phyloP scores from a whole-genome alignment of 2,113 vertebrate genomes.

The Galeopterus variegatus region DNA sequence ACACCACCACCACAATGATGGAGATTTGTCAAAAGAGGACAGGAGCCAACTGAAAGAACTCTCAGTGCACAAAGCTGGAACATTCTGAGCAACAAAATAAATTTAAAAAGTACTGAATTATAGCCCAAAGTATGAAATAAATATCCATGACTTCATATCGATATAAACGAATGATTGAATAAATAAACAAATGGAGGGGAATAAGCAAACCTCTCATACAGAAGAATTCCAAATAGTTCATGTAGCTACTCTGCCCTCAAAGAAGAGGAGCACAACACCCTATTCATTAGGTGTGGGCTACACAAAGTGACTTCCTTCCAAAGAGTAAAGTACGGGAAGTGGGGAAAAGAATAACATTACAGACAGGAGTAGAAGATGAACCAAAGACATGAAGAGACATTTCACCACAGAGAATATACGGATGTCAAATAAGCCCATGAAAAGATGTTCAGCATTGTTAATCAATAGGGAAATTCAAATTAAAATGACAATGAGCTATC shows the following conservation, averaged over 20 bases:
- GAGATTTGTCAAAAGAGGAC: not conserved
- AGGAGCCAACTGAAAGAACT: not conserved
- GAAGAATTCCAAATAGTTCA: not conserved
- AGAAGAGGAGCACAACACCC: not conserved
- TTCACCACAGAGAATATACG: not conserved
- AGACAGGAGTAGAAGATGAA: not conserved
- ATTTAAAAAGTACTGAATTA: not conserved
- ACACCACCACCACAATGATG: not conserved
- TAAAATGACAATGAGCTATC: not conserved
- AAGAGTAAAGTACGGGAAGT: not conserved
- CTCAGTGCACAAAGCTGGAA: not conserved
- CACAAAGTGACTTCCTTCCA: not conserved
- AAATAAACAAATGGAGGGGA: not conserved
- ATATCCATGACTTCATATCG: not conserved
- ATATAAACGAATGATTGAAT: not conserved
- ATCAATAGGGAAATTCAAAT: not conserved
- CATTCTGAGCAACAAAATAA: not conserved
- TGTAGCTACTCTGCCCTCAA: not conserved
- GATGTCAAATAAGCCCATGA: not conserved
- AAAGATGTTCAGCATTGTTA: not conserved
- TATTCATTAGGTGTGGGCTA: not conserved
- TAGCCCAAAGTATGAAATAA: not conserved
- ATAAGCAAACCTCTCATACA: not conserved
- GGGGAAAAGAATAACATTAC: no score
- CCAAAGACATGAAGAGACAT: not conserved